Percentiles rank a stretch among this genome's conserved stretches.
These are phyloP conservation scores for Drosophila prolongata DNA, from an alignment of 2,888 invertebrate species.

Conservation along the genomic window DNA sequence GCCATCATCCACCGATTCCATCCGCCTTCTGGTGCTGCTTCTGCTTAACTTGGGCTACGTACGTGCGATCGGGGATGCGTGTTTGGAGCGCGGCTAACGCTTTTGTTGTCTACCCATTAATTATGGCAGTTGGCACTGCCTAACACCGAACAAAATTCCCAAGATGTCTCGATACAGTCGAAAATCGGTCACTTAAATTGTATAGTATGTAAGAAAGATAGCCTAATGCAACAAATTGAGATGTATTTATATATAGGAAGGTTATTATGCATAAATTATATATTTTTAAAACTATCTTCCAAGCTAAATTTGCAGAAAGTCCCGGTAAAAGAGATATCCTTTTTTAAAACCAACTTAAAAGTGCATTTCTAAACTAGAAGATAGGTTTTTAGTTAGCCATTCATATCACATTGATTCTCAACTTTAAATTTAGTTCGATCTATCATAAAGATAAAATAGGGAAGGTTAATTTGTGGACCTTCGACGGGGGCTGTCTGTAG, in stretches of 20 bases:
- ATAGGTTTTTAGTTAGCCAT: no score
- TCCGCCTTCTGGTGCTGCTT: conserved; percentile 54
- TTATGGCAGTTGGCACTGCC: conserved; percentile 58
- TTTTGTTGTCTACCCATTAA: conserved; percentile 46
- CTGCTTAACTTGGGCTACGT: conserved; percentile 14
- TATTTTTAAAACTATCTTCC: no score
- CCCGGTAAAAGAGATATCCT: no score
- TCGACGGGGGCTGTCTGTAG: conserved; percentile 3
- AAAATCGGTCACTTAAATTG: background rate
- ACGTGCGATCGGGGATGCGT: conserved; percentile 18
- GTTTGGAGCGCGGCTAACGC: conserved; percentile 16
- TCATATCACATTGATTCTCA: no score
- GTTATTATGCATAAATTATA: no score
- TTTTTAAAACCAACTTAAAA: no score
- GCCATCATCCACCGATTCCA: conserved; percentile 48
- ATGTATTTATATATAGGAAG: no score
- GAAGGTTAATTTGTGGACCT: background rate
- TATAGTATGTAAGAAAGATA: no score
- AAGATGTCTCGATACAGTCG: conserved; percentile 8
- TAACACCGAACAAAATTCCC: conserved; percentile 40
- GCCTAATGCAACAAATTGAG: no score
- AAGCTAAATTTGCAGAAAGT: no score
- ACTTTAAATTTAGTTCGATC: no score
- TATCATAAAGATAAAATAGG: background rate
- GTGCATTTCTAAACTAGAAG: no score